These are phyloP conservation scores for Leptonema lineaticorne DNA, from an alignment of 1,140 invertebrate species.

Conservation along the genomic window DNA sequence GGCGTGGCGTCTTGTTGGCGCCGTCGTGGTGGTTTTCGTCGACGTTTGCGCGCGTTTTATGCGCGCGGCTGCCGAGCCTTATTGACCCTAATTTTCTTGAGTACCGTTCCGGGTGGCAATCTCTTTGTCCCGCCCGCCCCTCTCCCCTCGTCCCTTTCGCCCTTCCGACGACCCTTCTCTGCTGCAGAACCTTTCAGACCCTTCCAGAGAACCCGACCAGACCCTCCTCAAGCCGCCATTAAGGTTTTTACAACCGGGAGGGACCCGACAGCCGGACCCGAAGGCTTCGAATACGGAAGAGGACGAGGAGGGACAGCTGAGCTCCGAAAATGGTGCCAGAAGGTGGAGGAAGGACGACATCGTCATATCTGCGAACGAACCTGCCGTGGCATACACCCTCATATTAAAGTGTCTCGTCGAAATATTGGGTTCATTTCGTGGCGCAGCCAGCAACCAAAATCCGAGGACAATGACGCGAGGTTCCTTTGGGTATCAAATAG, in stretches of 20 bases:
- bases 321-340: background rate
- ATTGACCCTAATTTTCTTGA: slow-evolving; percentile 33
- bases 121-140: slow-evolving; percentile 20
- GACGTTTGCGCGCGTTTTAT: background rate
- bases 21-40: background rate
- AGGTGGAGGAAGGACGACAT: background rate
- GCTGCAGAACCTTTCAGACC: slow-evolving; percentile 25
- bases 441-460: background rate
- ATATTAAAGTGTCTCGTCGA: background rate
- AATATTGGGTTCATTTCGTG: background rate
- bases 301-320: background rate
- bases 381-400: background rate
- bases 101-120: slow-evolving; percentile 22
- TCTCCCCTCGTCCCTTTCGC: background rate
- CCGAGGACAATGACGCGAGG: background rate
- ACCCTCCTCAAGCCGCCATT: slow-evolving; percentile 32
- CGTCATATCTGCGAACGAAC: slow-evolving; percentile 3
- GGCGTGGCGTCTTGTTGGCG: background rate
- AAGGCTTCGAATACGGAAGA: background rate
- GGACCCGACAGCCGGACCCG: slow-evolving; percentile 8
- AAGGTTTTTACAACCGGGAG: slow-evolving; percentile 31
- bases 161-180: background rate
- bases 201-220: slow-evolving; percentile 18
- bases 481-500: no score
- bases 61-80: slow-evolving; percentile 11